Percentiles rank a stretch among this genome's conserved stretches.
Conservation (phyloP, 2,797 vertebrate genomes). For the Moxostoma hubbsi region DNA sequence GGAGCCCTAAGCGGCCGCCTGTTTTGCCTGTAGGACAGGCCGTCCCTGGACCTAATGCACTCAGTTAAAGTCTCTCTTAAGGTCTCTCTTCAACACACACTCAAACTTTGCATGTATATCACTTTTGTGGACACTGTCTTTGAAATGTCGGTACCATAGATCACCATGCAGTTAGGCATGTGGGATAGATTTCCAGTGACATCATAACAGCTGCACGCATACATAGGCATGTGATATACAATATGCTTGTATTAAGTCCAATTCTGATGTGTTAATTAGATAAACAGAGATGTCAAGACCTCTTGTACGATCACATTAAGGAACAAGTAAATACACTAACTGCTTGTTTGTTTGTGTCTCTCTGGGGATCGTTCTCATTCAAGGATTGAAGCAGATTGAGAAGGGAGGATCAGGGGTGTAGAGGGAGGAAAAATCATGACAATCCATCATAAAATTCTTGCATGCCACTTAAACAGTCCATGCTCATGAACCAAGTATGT, state of each 20-base stretch:
- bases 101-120: neutral
- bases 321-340: neutral
- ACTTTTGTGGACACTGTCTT: constrained; percentile 25
- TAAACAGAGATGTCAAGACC: neutral
- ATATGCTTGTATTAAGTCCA: neutral
- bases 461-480: constrained; percentile 7
- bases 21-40: too few relatives aligned
- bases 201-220: constrained; percentile 34
- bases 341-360: neutral
- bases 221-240: constrained; percentile 22
- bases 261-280: neutral
- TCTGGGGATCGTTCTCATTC: neutral
- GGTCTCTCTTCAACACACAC: neutral
- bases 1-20: too few relatives aligned
- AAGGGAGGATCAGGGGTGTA: neutral
- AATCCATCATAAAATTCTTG: constrained; percentile 9
- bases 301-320: neutral
- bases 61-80: neutral
- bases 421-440: constrained; percentile 19
- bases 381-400: neutral
- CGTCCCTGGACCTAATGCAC: too few relatives aligned
- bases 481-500: constrained; percentile 4
- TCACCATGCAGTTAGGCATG: constrained; percentile 40
- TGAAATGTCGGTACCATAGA: constrained; percentile 18
- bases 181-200: constrained; percentile 46